A percentile compares a stretch with the other conserved stretches of the same genome.
Conservation (phyloP, 2,888 invertebrate species). For the Heliconius sara region DNA sequence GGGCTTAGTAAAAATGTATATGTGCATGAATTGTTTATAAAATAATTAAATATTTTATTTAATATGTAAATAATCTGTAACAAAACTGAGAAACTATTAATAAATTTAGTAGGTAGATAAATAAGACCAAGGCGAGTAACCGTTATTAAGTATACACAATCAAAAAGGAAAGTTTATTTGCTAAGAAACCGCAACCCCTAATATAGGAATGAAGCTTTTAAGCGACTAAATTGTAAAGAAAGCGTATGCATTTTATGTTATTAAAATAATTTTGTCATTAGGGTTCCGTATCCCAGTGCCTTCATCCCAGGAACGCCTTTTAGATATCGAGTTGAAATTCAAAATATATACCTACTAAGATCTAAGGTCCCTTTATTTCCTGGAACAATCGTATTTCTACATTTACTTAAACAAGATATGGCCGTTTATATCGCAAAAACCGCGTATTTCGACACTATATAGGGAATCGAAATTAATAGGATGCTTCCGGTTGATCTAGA, state of each 20-base stretch:
- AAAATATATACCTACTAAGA: too few species aligned
- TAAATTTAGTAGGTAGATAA: not conserved
- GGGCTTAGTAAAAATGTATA: too few species aligned
- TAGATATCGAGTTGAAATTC: too few species aligned
- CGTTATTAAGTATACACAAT: constrained; percentile 3
- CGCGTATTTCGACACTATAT: too few species aligned
- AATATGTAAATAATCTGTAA: not conserved
- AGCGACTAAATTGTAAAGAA: not conserved
- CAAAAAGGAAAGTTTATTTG: constrained; percentile 13
- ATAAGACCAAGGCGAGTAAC: not conserved
- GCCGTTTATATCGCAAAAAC: too few species aligned
- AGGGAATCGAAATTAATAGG: too few species aligned
- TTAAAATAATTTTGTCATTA: not conserved
- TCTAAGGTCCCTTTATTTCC: too few species aligned
- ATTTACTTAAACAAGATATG: too few species aligned
- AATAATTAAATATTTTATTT: not conserved
- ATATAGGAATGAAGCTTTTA: not conserved
- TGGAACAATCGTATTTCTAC: too few species aligned
- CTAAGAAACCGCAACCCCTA: constrained; percentile 7
- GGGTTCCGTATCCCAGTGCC: too few species aligned
- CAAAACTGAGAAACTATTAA: not conserved
- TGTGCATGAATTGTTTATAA: not conserved
- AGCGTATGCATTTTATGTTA: not conserved
- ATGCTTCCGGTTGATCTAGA: too few species aligned
- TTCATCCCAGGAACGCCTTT: too few species aligned